phyloP scores from a whole-genome alignment of 1,140 invertebrate genomes.

The Orchestia grillus region DNA sequence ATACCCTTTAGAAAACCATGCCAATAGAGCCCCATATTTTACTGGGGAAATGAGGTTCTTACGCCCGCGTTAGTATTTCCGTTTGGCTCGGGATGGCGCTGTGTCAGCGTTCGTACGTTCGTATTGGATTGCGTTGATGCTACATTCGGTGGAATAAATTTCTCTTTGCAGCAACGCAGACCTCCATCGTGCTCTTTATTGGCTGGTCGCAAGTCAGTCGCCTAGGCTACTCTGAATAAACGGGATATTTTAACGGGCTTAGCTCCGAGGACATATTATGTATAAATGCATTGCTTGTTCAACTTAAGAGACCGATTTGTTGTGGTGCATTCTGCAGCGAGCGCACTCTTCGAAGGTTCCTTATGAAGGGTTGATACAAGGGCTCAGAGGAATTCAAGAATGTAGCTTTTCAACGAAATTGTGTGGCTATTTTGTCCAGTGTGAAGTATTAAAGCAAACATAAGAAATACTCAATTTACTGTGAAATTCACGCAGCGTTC shows the following conservation, averaged over 20 bases:
- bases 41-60: not conserved
- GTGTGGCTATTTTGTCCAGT: not conserved
- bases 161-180: constrained; percentile 1
- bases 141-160: constrained; percentile 14
- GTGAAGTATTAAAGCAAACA: not conserved
- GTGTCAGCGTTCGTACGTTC: not conserved
- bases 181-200: not conserved
- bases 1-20: not conserved
- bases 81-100: not conserved
- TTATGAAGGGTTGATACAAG: too few relatives aligned
- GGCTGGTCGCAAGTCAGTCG: not conserved
- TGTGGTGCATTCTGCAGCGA: not conserved
- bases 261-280: not conserved
- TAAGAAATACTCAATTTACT: not conserved
- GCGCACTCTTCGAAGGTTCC: not conserved
- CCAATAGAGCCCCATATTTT: not conserved
- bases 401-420: too few relatives aligned
- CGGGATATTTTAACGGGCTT: not conserved
- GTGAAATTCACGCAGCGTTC: not conserved
- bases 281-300: not conserved
- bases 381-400: too few relatives aligned
- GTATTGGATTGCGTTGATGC: constrained; percentile 27
- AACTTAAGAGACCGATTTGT: not conserved
- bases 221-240: not conserved
- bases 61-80: constrained; percentile 21